Conservation (phyloP, 2,888 invertebrate species). For the Erebia ligea region DNA sequence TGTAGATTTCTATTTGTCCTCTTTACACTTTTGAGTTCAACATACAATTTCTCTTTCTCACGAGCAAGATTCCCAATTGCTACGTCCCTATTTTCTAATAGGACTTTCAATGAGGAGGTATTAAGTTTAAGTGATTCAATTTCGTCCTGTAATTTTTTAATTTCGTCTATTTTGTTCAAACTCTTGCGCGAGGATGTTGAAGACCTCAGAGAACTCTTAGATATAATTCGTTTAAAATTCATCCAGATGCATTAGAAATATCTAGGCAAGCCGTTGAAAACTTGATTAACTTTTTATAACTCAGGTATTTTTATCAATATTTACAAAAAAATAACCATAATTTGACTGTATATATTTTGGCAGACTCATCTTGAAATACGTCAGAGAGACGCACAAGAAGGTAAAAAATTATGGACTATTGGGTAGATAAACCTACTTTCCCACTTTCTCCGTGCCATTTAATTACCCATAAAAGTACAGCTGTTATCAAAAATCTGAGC, state of each 20-base stretch:
- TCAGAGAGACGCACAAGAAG: neutral
- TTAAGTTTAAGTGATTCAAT: slow-evolving; percentile 69
- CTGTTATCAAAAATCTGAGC: no score
- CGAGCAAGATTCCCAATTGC: slow-evolving; percentile 71
- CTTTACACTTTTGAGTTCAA: slow-evolving; percentile 74
- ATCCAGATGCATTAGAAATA: slow-evolving; percentile 45
- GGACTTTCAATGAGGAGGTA: slow-evolving; percentile 67
- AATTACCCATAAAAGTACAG: no score
- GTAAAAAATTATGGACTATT: no score
- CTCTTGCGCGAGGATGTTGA: slow-evolving; percentile 48
- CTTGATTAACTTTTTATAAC: neutral
- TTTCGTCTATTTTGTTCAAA: slow-evolving; percentile 50
- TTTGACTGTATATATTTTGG: neutral
- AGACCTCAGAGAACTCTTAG: slow-evolving; percentile 53
- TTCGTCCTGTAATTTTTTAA: slow-evolving; percentile 59
- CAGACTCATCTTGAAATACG: neutral
- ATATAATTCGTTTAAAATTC: slow-evolving; percentile 55
- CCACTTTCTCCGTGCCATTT: no score
- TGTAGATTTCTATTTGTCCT: slow-evolving; percentile 72
- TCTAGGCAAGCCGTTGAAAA: neutral
- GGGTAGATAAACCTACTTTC: no score
- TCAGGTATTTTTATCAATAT: neutral
- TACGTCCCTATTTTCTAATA: slow-evolving; percentile 72
- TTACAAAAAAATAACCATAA: neutral
- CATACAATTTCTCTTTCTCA: slow-evolving; percentile 77